These are phyloP conservation scores for Triops cancriformis DNA, from an alignment of 1,140 invertebrate genomes.

Conservation along the genomic window DNA sequence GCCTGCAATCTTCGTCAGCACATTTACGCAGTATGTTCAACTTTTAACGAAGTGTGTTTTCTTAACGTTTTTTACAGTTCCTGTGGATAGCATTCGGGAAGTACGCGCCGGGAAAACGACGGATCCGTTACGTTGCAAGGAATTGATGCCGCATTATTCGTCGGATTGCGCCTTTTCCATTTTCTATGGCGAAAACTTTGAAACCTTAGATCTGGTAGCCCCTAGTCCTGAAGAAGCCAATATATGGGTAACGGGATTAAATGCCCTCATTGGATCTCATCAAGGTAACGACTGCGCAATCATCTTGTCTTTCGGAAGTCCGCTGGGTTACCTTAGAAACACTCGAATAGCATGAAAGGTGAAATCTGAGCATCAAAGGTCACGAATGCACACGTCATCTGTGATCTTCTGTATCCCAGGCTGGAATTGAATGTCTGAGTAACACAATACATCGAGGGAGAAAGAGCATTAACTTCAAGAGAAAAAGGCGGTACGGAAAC, in stretches of 20 bases:
- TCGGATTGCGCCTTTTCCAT: constrained; percentile 57
- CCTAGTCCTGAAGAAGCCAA: constrained; percentile 53
- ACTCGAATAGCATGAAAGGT: too few relatives aligned
- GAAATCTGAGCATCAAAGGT: too few relatives aligned
- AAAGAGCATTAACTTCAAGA: background rate
- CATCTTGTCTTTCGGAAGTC: background rate
- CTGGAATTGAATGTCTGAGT: background rate
- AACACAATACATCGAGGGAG: too few relatives aligned
- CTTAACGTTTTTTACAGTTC: constrained; percentile 41
- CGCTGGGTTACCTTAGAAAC: too few relatives aligned
- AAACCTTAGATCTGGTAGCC: constrained; percentile 53
- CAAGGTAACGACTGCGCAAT: constrained; percentile 34
- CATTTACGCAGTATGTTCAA: too few relatives aligned
- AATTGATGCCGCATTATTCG: constrained; percentile 40
- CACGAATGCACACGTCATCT: too few relatives aligned
- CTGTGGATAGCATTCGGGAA: constrained; percentile 49
- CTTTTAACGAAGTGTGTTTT: background rate
- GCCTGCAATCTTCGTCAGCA: too few relatives aligned
- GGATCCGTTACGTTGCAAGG: constrained; percentile 47
- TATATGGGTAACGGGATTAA: constrained; percentile 54
- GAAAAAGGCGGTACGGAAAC: background rate
- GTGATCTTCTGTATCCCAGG: background rate
- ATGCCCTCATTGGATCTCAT: constrained; percentile 45
- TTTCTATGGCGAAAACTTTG: constrained; percentile 52
- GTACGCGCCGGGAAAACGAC: constrained; percentile 52